Percentiles rank a stretch among this genome's conserved stretches.
These are phyloP conservation scores for Chironomus striatipennis DNA, from an alignment of 1,140 invertebrate species.

Conservation along the genomic window DNA sequence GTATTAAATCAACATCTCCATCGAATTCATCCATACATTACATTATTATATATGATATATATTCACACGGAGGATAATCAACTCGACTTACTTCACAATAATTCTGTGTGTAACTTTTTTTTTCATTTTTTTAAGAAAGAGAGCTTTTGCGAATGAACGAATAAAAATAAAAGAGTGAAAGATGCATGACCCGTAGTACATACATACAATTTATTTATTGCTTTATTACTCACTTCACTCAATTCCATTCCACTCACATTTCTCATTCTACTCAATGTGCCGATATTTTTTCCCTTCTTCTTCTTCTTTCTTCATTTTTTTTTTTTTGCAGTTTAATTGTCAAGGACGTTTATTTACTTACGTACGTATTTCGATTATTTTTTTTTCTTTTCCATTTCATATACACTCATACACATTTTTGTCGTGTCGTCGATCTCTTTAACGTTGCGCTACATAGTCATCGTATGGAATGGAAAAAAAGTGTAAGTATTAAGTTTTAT, in stretches of 20 bases:
- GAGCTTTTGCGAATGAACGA: not conserved
- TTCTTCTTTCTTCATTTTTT: no score
- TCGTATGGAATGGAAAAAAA: not conserved
- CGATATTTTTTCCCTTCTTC: not conserved
- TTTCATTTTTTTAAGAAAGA: no score
- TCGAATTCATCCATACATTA: no score
- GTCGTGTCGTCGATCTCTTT: slow-evolving; percentile 3
- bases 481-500: not conserved
- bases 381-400: no score
- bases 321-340: slow-evolving; percentile 18
- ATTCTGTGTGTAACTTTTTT: no score
- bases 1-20: not conserved
- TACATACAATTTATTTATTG: not conserved
- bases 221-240: not conserved
- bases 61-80: slow-evolving; percentile 19
- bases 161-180: slow-evolving; percentile 6
- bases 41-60: not conserved
- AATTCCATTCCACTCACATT: not conserved
- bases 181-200: slow-evolving; percentile 15
- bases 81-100: slow-evolving; percentile 9
- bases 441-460: not conserved
- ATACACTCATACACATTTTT: no score
- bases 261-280: not conserved
- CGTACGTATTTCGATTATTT: not conserved
- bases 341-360: slow-evolving; percentile 19